phyloP scores from a whole-genome alignment of 2,113 vertebrate species.

The Sylvilagus bachmani region DNA sequence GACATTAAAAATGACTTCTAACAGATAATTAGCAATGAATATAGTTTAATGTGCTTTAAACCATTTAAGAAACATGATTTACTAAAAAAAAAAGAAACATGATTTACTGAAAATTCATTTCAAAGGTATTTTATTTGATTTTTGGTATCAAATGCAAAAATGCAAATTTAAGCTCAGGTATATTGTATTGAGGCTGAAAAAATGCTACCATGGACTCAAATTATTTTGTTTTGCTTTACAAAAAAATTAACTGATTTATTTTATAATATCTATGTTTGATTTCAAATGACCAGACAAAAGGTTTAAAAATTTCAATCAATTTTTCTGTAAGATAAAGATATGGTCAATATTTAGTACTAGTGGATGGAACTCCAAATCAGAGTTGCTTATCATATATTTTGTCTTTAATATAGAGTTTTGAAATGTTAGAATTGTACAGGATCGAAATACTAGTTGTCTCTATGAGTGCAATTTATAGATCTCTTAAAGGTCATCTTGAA shows the following conservation, averaged over 20 bases:
- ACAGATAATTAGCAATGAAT: neutral
- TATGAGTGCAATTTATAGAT: neutral
- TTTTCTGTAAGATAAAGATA: constrained; percentile 24
- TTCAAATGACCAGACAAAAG: neutral
- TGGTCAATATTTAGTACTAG: neutral
- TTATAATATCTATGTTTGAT: neutral
- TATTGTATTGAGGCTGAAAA: neutral
- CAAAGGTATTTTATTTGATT: constrained; percentile 30
- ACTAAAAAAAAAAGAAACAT: neutral
- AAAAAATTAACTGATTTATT: neutral
- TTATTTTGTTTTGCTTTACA: constrained; percentile 37
- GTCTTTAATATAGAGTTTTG: constrained; percentile 7
- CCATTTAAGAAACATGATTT: neutral
- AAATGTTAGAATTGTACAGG: constrained; percentile 8
- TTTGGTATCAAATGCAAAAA: constrained; percentile 9
- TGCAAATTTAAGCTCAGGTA: neutral
- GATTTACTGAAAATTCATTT: neutral
- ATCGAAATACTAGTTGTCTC: neutral
- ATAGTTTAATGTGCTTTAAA: constrained; percentile 1
- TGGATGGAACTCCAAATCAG: constrained; percentile 31
- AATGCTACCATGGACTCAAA: neutral
- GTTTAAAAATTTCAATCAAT: neutral
- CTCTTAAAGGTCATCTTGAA: neutral
- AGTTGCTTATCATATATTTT: constrained; percentile 8
- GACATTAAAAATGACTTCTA: neutral